Base-by-base conservation (phyloP, 2,113 vertebrate genomes). In the Notarius quadriscutis region DNA sequence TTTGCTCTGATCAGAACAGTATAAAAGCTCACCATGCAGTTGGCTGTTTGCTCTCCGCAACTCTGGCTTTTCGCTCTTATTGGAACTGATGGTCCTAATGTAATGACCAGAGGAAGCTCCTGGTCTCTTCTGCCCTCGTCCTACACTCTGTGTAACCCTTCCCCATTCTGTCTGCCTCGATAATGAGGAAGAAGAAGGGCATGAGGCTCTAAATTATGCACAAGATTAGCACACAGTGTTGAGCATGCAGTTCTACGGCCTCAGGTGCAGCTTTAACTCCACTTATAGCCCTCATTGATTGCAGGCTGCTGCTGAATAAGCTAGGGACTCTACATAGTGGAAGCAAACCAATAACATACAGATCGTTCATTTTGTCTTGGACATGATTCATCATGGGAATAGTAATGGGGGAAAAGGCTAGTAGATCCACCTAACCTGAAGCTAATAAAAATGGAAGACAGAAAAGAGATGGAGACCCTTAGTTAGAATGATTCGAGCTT, bases 281-380 rank as follows among this genome's bases (percentile, higher is more conserved):
- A 83, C 93, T 94, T 89, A 93, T 93, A 91, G 94, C 51, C 41
- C 90, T 89, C 94, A 97, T 96, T 92, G 96, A 97, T 97, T 95
- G 94, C 85, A 89, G 91, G 92, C 58, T 91, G 91, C 87, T 95
- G 96, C 94, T 96, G 94, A 94, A 95, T 95, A 95, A 96, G 94
- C 93, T 62, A 91, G 90, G 89, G 91, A 91, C 91, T 94, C 93
- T 93, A 94, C 89, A 88, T 88, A 91, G 92, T 83, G 87, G 92
- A 92, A 83, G 91, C 91, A 93, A 89, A 90, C 92, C 93, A 93
- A 91, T 93, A 95, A 91, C 92, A 88, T 80, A 62, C 86, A 89
- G 88, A 96, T 95, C 95, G 90, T 93, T 96, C 94, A 96, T 90
- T 84, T 87, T 58, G 27, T 77, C 67, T 72, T 71, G 20, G 53